phyloP scores from a whole-genome alignment of 64 coral and sea anemone genomes.

The Dendrophyllia cribrosa region DNA sequence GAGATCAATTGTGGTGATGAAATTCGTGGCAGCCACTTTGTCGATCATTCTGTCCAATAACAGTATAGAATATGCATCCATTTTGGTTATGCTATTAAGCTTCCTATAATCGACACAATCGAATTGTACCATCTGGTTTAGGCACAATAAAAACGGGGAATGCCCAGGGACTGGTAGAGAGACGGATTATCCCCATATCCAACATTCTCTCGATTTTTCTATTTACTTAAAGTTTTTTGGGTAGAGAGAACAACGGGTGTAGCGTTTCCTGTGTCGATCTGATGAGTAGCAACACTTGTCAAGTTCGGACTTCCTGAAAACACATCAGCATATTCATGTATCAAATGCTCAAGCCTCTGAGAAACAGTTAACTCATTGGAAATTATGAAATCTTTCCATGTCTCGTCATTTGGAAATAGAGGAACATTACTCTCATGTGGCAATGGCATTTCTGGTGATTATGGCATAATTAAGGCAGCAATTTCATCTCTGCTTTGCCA shows the following conservation, averaged over 20 bases:
- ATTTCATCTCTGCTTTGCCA: too few species aligned
- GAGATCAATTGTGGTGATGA: slow-evolving; percentile 63
- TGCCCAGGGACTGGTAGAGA: slow-evolving; percentile 35
- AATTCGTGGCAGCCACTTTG: slow-evolving; percentile 13
- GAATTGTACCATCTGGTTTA: slow-evolving; percentile 47
- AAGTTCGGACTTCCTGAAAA: slow-evolving; percentile 30
- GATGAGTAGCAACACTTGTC: background rate
- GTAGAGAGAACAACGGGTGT: slow-evolving; percentile 38
- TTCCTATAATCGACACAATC: slow-evolving; percentile 74
- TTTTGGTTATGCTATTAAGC: slow-evolving; percentile 40
- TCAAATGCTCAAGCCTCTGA: slow-evolving; percentile 10
- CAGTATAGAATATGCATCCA: slow-evolving; percentile 55
- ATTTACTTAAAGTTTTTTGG: slow-evolving; percentile 21
- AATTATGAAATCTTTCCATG: slow-evolving; percentile 29
- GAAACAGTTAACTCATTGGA: slow-evolving; percentile 1
- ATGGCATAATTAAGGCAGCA: background rate
- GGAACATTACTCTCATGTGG: background rate
- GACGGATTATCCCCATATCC: slow-evolving; percentile 40
- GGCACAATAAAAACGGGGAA: slow-evolving; percentile 40
- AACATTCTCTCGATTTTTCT: slow-evolving; percentile 61
- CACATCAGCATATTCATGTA: slow-evolving; percentile 32
- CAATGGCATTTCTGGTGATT: slow-evolving; percentile 25
- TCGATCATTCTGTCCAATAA: slow-evolving; percentile 55
- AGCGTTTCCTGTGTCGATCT: slow-evolving; percentile 4
- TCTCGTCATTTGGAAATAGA: background rate